Evolutionary conservation across 2,797 vertebrate genomes (phyloP).

Genomic region (Discoglossus pictus): DNA sequence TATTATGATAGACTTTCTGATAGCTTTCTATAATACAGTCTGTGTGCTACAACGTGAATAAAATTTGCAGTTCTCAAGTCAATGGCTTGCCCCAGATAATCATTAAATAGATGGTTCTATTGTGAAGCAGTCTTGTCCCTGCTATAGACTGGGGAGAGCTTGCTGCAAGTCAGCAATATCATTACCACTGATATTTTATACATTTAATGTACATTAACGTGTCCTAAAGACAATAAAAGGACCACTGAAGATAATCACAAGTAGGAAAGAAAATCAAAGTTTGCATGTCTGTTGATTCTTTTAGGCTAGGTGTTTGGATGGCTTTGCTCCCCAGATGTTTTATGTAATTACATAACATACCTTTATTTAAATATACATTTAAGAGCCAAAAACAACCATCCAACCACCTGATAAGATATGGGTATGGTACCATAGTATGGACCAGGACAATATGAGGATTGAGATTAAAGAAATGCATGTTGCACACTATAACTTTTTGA

Average conservation of each 20-base stretch:
- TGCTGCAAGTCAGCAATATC: constrained; percentile 12
- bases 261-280: constrained; percentile 33
- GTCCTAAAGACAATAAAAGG: constrained; percentile 16
- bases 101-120: constrained; percentile 3
- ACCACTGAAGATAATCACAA: constrained; percentile 22
- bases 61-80: neutral
- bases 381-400: too few species aligned
- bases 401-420: too few species aligned
- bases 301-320: constrained; percentile 23
- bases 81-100: constrained; percentile 1
- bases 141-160: constrained; percentile 10
- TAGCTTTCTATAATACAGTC: neutral
- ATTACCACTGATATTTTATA: neutral
- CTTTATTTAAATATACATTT: too few species aligned
- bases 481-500: too few species aligned
- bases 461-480: too few species aligned
- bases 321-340: constrained; percentile 5
- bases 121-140: neutral
- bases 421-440: too few species aligned
- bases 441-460: too few species aligned
- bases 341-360: constrained; percentile 37
- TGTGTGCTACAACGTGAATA: neutral
- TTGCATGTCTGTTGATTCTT: constrained; percentile 17
- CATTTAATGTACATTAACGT: constrained; percentile 41
- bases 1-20: neutral